Conservation (phyloP, 1,140 invertebrate genomes). For the Procambarus clarkii region DNA sequence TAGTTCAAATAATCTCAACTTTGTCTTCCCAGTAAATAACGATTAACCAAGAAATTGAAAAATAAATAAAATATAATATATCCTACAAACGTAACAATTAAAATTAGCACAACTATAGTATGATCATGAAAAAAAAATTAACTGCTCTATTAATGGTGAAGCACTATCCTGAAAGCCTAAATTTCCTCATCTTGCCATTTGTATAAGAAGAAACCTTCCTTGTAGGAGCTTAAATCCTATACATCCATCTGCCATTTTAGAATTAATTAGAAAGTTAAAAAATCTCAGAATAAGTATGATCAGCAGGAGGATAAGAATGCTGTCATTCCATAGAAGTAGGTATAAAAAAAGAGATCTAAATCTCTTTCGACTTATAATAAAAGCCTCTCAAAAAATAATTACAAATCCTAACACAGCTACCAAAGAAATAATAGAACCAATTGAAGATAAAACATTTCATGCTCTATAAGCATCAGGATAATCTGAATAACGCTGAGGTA, state of each 20-base stretch:
- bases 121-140: slow-evolving; percentile 21
- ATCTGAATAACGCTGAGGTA: slow-evolving; percentile 85
- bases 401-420: slow-evolving; percentile 27
- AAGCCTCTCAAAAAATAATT: neutral
- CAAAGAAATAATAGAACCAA: slow-evolving; percentile 23
- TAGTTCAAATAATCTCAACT: neutral
- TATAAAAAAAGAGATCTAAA: too few species aligned
- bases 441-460: slow-evolving; percentile 75
- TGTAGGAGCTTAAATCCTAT: slow-evolving; percentile 28
- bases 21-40: neutral
- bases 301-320: slow-evolving; percentile 76
- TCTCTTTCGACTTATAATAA: too few species aligned
- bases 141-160: slow-evolving; percentile 29
- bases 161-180: slow-evolving; percentile 19
- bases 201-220: slow-evolving; percentile 22
- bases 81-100: slow-evolving; percentile 16
- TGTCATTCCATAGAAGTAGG: too few species aligned
- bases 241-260: slow-evolving; percentile 74
- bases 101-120: slow-evolving; percentile 8
- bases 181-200: slow-evolving; percentile 45
- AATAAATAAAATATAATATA: neutral
- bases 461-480: slow-evolving; percentile 81
- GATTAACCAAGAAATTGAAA: neutral
- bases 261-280: slow-evolving; percentile 77
- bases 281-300: slow-evolving; percentile 80